Percentiles rank a stretch among this genome's conserved stretches.
Conservation (phyloP, 2,113 vertebrate genomes). For the Ginglymostoma cirratum region DNA sequence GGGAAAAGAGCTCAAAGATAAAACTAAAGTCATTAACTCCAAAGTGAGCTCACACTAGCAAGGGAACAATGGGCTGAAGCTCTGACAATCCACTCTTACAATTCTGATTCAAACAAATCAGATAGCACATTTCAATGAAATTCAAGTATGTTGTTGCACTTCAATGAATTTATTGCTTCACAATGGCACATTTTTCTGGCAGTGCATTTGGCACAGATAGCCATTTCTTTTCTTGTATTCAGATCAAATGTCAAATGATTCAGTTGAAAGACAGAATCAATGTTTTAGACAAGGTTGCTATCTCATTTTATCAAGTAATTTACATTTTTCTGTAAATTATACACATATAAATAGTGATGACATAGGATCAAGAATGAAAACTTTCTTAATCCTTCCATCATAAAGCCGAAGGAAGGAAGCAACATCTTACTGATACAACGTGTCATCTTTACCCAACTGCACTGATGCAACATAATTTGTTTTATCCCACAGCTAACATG, state of each 20-base stretch:
- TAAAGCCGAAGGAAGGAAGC: background rate
- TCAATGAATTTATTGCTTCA: background rate
- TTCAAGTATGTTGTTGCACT: background rate
- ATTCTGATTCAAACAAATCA: conserved; percentile 3
- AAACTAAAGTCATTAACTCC: background rate
- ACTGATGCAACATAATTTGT: background rate
- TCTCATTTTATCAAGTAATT: background rate
- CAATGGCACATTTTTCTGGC: background rate
- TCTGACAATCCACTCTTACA: background rate
- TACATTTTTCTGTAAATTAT: background rate
- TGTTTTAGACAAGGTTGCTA: background rate
- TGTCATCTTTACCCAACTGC: background rate
- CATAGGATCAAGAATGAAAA: conserved; percentile 10
- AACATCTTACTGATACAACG: background rate
- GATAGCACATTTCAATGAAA: background rate
- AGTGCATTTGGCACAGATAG: background rate
- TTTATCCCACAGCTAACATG: background rate
- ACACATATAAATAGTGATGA: background rate
- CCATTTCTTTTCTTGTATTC: background rate
- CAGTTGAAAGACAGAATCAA: background rate
- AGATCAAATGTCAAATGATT: background rate
- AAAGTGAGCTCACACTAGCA: background rate
- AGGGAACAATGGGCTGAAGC: background rate
- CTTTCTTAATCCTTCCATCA: background rate
- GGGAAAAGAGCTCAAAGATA: background rate